Evolutionary conservation across 2,113 vertebrate species (phyloP), one percentile per base, ranked within the genome.

Genomic region (Myotis brandtii): DNA sequence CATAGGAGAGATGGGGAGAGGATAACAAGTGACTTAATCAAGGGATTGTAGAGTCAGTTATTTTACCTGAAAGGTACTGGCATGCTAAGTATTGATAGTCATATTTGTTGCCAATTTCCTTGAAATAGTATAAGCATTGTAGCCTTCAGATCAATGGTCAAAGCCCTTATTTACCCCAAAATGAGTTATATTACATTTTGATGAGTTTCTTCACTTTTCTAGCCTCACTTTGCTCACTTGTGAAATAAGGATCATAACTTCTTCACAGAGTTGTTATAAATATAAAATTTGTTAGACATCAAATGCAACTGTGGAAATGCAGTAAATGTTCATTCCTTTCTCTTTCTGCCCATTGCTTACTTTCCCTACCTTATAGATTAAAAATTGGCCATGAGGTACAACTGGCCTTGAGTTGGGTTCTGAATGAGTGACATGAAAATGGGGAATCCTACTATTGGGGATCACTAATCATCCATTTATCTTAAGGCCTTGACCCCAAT

Each of bases 71-170:
- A 67, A 21, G 21, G 6, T 16, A 59, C 84, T 3, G 9, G 43
- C 16, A 88, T 37, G 2, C 20, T 67, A 21, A 30, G 10, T 75
- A 56, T 32, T 56, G 12, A 59, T 92, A 73, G 37, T 59, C 30
- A 67, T 48, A 56, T 86, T 89, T 69, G 23, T 56, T 93, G 64
- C 30, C 21, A 17, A 64, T 82, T 92, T 95, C 12, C 69, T 84
- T 43, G 50, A 83, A 86, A 80, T 1, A 84, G 14, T 43, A 56
- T 2, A 59, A 14, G 8, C 12, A 18, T 37, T 30, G 37, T 56
- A 17, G 14, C 34, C 54, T 90, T 92, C 34, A 75, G 52, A 77
- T 4, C 5, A 73, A 18, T 43, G 17, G 4, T 80, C 77, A 73
- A 82, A 52, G 16, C 7, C 25, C 21, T 37, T 86, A 72, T 87